These are phyloP conservation scores for Blera fallax DNA, from an alignment of 2,888 invertebrate species.

Conservation along the genomic window DNA sequence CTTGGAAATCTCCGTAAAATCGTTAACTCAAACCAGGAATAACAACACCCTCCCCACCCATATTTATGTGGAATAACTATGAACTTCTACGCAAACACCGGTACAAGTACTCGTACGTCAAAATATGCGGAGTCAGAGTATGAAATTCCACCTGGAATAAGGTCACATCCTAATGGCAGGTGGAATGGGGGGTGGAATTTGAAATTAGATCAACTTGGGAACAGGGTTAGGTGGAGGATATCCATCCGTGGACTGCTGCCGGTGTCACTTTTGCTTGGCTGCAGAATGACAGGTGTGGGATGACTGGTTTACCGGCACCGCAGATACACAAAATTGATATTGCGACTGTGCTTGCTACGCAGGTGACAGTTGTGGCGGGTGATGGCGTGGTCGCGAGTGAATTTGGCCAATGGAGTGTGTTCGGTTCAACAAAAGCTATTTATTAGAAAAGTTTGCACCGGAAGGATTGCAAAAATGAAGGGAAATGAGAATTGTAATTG, in stretches of 20 bases:
- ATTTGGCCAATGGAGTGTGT: neutral
- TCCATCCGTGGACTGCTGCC: neutral
- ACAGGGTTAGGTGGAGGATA: neutral
- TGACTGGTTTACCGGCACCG: slow-evolving; percentile 28
- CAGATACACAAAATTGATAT: slow-evolving; percentile 41
- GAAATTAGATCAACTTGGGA: slow-evolving; percentile 33
- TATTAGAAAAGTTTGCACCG: slow-evolving; percentile 21
- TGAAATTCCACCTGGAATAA: slow-evolving; percentile 9
- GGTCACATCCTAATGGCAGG: slow-evolving; percentile 35
- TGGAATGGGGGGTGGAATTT: slow-evolving; percentile 24
- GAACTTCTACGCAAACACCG: neutral
- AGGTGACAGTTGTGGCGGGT: neutral
- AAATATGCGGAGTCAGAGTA: slow-evolving; percentile 30
- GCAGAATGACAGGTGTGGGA: slow-evolving; percentile 27
- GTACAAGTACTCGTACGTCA: neutral
- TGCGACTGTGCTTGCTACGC: slow-evolving; percentile 8
- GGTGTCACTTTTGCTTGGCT: neutral
- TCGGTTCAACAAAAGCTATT: slow-evolving; percentile 11
- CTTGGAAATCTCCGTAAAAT: neutral
- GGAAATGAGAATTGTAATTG: neutral
- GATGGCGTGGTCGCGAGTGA: too few relatives aligned
- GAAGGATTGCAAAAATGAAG: neutral
- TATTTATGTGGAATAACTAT: neutral
- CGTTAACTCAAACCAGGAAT: neutral
- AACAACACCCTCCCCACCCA: neutral